Evolutionary conservation across 2,888 invertebrate species (phyloP).

Genomic region (Athalia cordata): DNA sequence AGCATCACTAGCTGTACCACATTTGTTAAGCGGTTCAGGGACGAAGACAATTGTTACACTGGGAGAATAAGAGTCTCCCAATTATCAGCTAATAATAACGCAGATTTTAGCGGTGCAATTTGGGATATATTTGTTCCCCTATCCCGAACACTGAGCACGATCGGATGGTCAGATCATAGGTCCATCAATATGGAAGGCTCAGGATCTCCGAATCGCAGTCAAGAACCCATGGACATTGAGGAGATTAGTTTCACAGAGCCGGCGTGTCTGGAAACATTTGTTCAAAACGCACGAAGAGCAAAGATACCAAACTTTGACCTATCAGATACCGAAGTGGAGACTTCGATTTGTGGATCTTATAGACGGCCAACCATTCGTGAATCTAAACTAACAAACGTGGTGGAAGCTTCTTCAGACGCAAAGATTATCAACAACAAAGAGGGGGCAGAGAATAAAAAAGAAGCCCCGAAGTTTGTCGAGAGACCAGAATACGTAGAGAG

Average conservation of each 20-base stretch:
- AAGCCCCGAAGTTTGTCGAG: not conserved
- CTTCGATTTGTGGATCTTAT: too few relatives aligned
- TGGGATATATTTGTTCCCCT: constrained; percentile 52
- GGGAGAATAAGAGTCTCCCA: not conserved
- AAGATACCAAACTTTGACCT: too few relatives aligned
- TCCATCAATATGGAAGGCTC: not conserved
- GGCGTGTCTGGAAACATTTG: not conserved
- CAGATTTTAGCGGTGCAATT: constrained; percentile 45
- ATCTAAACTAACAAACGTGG: not conserved
- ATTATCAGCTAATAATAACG: constrained; percentile 52
- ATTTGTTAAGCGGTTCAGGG: not conserved
- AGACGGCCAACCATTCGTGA: not conserved
- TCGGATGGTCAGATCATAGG: not conserved
- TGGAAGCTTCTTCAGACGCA: not conserved
- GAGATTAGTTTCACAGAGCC: constrained; percentile 42
- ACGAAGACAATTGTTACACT: not conserved
- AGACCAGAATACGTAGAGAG: not conserved
- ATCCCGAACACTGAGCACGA: constrained; percentile 13
- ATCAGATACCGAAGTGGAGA: too few relatives aligned
- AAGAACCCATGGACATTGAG: constrained; percentile 52
- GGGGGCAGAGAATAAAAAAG: not conserved
- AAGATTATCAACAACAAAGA: not conserved
- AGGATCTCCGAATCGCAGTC: constrained; percentile 35
- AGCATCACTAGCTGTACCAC: too few relatives aligned
- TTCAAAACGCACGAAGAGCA: not conserved